Evolutionary conservation across 2,797 vertebrate genomes (phyloP).

Genomic region (Anolis apletophallus): DNA sequence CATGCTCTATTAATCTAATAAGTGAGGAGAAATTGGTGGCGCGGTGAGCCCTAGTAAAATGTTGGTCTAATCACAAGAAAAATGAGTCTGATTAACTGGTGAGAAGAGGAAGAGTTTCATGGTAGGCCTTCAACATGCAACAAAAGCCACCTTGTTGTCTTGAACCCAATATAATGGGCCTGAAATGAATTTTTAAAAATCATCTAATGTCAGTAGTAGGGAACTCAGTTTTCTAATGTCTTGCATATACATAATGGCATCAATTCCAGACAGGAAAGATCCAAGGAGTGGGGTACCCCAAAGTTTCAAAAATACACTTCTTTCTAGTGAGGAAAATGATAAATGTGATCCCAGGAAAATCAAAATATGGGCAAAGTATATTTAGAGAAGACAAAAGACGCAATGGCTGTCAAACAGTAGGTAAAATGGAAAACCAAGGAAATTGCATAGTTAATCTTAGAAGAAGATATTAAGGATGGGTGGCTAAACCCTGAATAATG

Average conservation of each 20-base stretch:
- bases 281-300: not conserved
- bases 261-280: not conserved
- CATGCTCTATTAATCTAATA: conserved; percentile 8
- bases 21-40: conserved; percentile 4
- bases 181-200: not conserved
- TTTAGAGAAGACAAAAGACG: not conserved
- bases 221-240: not conserved
- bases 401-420: not conserved
- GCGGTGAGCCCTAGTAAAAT: not conserved
- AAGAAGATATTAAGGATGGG: too few species aligned
- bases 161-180: not conserved
- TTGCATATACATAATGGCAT: not conserved
- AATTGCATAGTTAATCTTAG: too few species aligned
- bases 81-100: conserved; percentile 19
- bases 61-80: conserved; percentile 40
- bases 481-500: too few species aligned
- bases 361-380: too few species aligned
- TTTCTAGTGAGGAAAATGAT: too few species aligned
- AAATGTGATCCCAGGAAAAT: not conserved
- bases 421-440: not conserved
- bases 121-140: not conserved
- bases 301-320: not conserved
- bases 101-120: not conserved
- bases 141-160: not conserved
- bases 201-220: conserved; percentile 26